These are phyloP conservation scores for Gymnoscopelus braueri DNA, from an alignment of 2,797 vertebrate genomes.

Conservation along the genomic window DNA sequence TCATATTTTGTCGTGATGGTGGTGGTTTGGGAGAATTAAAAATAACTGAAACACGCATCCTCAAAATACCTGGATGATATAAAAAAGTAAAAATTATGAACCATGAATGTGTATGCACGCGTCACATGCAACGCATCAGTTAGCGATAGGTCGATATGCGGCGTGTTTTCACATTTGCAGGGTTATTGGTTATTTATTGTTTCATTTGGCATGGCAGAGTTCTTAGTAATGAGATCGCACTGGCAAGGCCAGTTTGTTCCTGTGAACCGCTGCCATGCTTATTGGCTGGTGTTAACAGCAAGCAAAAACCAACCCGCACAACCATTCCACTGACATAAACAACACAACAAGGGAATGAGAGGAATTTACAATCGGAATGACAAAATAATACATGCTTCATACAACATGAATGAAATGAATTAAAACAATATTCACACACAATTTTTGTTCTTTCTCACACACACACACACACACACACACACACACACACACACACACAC, in stretches of 20 bases:
- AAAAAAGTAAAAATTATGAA: no score
- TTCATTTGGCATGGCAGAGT: background rate
- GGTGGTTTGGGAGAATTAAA: no score
- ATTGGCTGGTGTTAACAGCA: slow-evolving; percentile 31
- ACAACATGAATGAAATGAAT: slow-evolving; percentile 50
- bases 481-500: slow-evolving; percentile 7
- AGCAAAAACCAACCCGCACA: slow-evolving; percentile 16
- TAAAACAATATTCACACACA: slow-evolving; percentile 29
- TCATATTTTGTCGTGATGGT: no score
- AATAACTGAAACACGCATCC: no score
- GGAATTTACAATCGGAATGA: slow-evolving; percentile 53
- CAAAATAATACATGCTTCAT: slow-evolving; percentile 51
- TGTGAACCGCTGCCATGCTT: slow-evolving; percentile 44
- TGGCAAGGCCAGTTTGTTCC: slow-evolving; percentile 15
- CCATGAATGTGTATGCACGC: no score
- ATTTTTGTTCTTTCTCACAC: slow-evolving; percentile 11
- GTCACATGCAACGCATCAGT: no score
- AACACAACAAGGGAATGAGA: slow-evolving; percentile 56
- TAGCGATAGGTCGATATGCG: no score
- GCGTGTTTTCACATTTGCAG: background rate
- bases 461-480: slow-evolving; percentile 6
- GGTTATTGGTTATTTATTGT: background rate
- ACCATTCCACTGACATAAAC: slow-evolving; percentile 49
- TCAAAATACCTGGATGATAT: no score
- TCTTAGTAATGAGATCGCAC: background rate